Percentiles rank a stretch among this genome's conserved stretches.
phyloP scores from a whole-genome alignment of 2,113 vertebrate genomes.

The Rousettus leschenaultii region DNA sequence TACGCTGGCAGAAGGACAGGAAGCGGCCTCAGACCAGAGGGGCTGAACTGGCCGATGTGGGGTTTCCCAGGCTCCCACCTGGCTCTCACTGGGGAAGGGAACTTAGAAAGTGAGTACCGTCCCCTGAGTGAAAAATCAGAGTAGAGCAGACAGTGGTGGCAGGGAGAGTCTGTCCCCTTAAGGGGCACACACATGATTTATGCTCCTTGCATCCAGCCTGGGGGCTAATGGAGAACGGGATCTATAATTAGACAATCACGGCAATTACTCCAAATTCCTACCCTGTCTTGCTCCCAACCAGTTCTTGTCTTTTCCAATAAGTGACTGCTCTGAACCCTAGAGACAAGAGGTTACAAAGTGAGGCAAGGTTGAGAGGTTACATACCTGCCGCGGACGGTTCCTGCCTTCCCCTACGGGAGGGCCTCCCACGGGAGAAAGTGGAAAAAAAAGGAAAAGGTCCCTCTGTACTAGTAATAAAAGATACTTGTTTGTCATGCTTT shows the following conservation, averaged over 20 bases:
- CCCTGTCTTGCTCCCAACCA: constrained; percentile 2
- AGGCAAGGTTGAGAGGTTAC: background rate
- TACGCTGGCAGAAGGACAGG: background rate
- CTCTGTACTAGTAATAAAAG: background rate
- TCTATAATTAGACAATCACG: background rate
- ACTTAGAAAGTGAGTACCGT: constrained; percentile 40
- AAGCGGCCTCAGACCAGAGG: background rate
- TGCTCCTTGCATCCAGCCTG: background rate
- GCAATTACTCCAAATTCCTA: constrained; percentile 15
- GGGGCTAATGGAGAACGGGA: background rate
- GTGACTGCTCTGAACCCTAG: background rate
- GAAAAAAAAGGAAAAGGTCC: background rate
- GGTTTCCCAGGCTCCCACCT: constrained; percentile 39
- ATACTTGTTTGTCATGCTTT: background rate
- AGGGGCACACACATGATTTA: background rate
- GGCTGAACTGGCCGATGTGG: constrained; percentile 1
- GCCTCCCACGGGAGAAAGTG: background rate
- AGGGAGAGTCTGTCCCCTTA: background rate
- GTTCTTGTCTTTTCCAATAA: constrained; percentile 6
- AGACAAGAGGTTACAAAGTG: background rate
- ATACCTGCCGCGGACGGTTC: background rate
- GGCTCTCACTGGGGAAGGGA: constrained; percentile 48
- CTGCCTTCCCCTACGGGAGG: background rate
- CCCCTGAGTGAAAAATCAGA: background rate
- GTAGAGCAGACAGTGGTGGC: background rate